Conservation (phyloP, 2,797 vertebrate genomes). For the Meda fulgida region DNA sequence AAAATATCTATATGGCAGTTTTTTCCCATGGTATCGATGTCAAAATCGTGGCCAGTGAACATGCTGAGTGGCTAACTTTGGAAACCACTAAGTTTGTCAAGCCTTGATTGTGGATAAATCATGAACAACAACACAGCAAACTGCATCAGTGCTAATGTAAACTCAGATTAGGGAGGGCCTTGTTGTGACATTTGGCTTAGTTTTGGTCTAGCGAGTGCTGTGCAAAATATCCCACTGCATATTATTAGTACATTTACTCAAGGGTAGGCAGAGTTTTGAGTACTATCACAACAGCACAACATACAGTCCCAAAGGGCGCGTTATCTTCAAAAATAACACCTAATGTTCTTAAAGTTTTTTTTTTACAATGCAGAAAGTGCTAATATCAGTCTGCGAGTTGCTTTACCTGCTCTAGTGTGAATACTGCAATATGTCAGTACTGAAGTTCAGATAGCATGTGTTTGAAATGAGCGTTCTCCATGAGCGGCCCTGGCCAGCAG, state of each 20-base stretch:
- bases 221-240: constrained; percentile 14
- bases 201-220: constrained; percentile 2
- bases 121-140: neutral
- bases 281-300: neutral
- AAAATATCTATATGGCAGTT: no score
- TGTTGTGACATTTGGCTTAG: constrained; percentile 22
- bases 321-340: constrained; percentile 24
- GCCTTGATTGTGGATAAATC: neutral
- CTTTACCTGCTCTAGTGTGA: constrained; percentile 7
- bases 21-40: no score
- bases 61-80: no score
- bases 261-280: neutral
- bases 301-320: neutral
- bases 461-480: constrained; percentile 52
- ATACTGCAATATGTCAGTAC: constrained; percentile 36
- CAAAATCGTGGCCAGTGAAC: no score
- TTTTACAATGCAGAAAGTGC: constrained; percentile 13
- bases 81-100: no score
- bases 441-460: constrained; percentile 35
- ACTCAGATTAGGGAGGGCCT: neutral
- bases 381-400: neutral
- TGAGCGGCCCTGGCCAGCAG: constrained; percentile 73
- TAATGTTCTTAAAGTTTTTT: neutral
- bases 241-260: neutral
- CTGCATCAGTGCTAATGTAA: neutral